Base-by-base conservation (phyloP, 2,888 invertebrate species). In the Cantharis rustica region DNA sequence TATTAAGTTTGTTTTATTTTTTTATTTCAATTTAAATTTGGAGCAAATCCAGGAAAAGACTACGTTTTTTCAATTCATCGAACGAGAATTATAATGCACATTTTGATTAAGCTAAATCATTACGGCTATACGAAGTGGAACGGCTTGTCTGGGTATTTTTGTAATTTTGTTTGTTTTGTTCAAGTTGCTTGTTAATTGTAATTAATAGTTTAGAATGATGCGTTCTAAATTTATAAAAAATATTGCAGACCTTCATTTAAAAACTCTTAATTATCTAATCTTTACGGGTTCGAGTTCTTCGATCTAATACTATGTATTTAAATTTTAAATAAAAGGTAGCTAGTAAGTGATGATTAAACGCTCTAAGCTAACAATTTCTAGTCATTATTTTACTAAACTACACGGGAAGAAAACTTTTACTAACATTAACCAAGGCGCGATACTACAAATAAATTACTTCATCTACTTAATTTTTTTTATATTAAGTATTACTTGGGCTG, bases 61-160 rank as follows among this genome's bases (percentile, higher is more conserved):
- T n/a, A n/a, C 47, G 47, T 20, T 66, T 20, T 66, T 66, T 66
- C 64, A 66, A 66, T 66, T 66, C 23, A 66, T 66, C 23, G 23
- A 66, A 66, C 17, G 64, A n/a, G n/a, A n/a, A 66, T 66, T 66
- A 66, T 66, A 66, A 66, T 20, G 64, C 64, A 66, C 64, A 20
- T 66, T 66, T 66, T 66, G 20, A 66, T 66, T 66, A 66, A 66
- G 64, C 47, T 66, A 66, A 66, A 66, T 66, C 23, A 20, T 66
- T 66, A 47, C 47, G 47, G 47, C 47, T 66, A 66, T 66, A 66
- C 64, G 64, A 66, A 66, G 64, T 66, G 64, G 64, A 66, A 66
- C 64, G 64, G 17, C 64, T 66, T 20, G 64, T 66, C 64, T 15
- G 64, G 23, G 64, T 66, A 17, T 20, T 66, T 66, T 66, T 66